Conservation (phyloP, 2,113 vertebrate species). For the Leptobrachium leishanense region DNA sequence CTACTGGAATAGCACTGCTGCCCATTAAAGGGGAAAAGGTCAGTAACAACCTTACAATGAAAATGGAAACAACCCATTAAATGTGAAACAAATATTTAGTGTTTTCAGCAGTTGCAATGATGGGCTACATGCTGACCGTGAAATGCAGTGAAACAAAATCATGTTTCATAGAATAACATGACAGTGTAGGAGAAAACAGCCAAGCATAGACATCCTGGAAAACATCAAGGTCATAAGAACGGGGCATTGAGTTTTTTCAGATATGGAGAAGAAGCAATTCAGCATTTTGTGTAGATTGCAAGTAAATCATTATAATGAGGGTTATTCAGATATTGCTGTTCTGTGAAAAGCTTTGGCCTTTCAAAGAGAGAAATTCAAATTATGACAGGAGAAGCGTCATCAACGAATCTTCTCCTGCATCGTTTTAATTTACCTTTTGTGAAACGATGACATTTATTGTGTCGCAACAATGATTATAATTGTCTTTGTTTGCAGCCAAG, state of each 20-base stretch:
- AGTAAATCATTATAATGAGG: no score
- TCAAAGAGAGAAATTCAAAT: no score
- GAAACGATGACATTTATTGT: no score
- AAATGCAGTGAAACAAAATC: slow-evolving; percentile 25
- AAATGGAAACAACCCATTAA: neutral
- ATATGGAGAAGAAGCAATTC: neutral
- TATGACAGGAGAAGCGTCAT: no score
- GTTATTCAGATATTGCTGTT: no score
- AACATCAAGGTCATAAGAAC: slow-evolving; percentile 24
- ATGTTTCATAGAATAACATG: slow-evolving; percentile 20
- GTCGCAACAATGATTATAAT: no score
- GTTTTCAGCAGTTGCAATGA: slow-evolving; percentile 25
- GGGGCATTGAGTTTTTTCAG: neutral
- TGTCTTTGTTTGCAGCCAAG: no score
- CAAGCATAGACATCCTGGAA: slow-evolving; percentile 34
- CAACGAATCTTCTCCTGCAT: no score
- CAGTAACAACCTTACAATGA: neutral
- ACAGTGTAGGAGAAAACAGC: slow-evolving; percentile 16
- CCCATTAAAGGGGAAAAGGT: neutral
- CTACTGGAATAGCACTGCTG: neutral
- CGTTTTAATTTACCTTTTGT: no score
- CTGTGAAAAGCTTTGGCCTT: no score
- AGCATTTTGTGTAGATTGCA: no score
- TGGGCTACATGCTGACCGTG: slow-evolving; percentile 1
- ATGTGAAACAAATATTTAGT: slow-evolving; percentile 6